Evolutionary conservation across 1,140 invertebrate species (phyloP), one percentile per base, ranked within the genome.

Genomic region (Pachypsylla venusta): DNA sequence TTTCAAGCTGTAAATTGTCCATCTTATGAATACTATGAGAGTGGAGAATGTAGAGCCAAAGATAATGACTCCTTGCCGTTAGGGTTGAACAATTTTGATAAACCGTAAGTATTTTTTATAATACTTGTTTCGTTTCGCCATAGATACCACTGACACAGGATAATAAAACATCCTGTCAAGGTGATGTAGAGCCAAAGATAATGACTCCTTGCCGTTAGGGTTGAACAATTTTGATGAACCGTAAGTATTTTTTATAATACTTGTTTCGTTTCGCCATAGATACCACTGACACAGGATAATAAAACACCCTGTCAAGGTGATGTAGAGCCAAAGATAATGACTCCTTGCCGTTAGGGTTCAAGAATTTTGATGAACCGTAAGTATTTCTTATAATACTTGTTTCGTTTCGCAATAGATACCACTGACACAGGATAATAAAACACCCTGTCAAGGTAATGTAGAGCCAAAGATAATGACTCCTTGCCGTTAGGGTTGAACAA

Each of bases 371-470:
- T 42, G 59, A 59, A 35, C 30, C 30, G 62, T 63, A 28, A 62
- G 57, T 59, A 27, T 3, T 14, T 28, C 1, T 2, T 14, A 20
- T 20, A 26, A 26, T n/a, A n/a, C n/a, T n/a, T n/a, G n/a, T n/a
- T n/a, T n/a, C n/a, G n/a, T n/a, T n/a, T n/a, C 16, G 75, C 75
- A 59, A 65, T 72, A 1, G 76, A 76, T 0, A 66, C 75, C 1
- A 69, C 74, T 2, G 83, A 81, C 64, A 64, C 70, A 39, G 74
- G 68, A 60, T 81, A 79, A 68, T 72, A 73, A 1, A 72, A 78
- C 54, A 76, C 74, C 39, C 73, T 74, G 57, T 70, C 68, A 0
- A 73, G 73, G 5, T 72, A 69, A 16, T 82, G 81, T 63, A 65
- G 69, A 14, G 70, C 73, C 28, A 65, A 66, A 62, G 68, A 70